These are phyloP conservation scores for Thymelicus sylvestris DNA, from an alignment of 2,888 invertebrate genomes.

Conservation along the genomic window DNA sequence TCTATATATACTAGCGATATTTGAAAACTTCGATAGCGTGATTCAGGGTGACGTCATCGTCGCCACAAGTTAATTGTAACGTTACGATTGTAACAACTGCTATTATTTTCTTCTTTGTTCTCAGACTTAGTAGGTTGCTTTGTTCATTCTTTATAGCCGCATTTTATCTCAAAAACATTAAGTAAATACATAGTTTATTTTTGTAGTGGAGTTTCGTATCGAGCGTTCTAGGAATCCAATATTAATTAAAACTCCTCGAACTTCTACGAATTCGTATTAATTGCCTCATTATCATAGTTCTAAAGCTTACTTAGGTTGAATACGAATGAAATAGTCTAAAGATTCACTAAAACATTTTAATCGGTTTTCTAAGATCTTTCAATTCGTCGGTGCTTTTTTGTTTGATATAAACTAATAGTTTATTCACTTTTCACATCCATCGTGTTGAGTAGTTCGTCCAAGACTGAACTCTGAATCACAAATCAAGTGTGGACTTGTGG, in stretches of 20 bases:
- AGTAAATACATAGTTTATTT: constrained; percentile 3
- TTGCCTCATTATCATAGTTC: constrained; percentile 19
- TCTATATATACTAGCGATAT: too few species aligned
- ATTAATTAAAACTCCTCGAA: constrained; percentile 2
- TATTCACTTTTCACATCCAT: too few species aligned
- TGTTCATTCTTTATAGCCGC: not conserved
- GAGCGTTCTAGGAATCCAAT: constrained; percentile 10
- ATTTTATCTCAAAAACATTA: constrained; percentile 11
- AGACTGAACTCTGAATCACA: too few species aligned
- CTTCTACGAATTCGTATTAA: constrained; percentile 3
- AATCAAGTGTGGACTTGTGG: too few species aligned
- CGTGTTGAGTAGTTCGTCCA: too few species aligned
- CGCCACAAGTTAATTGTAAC: too few species aligned
- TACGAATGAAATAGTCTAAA: not conserved
- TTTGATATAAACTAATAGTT: too few species aligned
- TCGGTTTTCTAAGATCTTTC: too few species aligned
- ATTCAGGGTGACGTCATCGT: too few species aligned
- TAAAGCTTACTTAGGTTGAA: not conserved
- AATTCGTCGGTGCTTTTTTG: too few species aligned
- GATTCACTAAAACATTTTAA: not conserved
- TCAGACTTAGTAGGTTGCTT: not conserved
- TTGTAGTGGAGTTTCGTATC: not conserved
- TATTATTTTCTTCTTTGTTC: constrained; percentile 18
- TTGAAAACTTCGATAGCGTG: too few species aligned
- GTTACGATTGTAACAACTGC: constrained; percentile 14